Conservation (phyloP, 2,888 invertebrate genomes). For the Homarus gammarus region DNA sequence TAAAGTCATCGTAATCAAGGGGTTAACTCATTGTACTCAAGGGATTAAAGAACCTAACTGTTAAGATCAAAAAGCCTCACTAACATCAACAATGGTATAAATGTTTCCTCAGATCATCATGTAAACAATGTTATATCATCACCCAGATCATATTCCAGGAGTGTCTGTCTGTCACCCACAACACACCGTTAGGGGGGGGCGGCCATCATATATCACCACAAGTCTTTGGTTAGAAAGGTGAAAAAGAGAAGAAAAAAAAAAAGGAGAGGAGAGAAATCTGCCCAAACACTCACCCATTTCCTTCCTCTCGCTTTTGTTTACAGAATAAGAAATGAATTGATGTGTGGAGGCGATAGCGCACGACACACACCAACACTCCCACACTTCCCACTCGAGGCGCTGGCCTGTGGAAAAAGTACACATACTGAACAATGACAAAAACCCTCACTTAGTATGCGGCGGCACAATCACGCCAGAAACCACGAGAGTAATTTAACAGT, state of each 20-base stretch:
- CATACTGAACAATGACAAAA: constrained; percentile 65
- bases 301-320: constrained; percentile 61
- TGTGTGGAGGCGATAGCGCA: constrained; percentile 58
- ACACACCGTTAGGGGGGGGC: too few relatives aligned
- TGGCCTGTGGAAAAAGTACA: constrained; percentile 56
- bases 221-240: too few relatives aligned
- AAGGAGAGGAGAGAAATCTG: constrained; percentile 26
- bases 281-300: constrained; percentile 44
- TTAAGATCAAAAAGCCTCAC: too few relatives aligned
- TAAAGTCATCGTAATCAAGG: too few relatives aligned
- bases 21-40: too few relatives aligned
- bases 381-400: constrained; percentile 19
- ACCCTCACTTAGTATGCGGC: constrained; percentile 60
- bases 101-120: too few relatives aligned
- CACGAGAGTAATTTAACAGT: constrained; percentile 62
- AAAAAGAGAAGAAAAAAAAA: constrained; percentile 30
- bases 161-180: too few relatives aligned
- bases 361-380: constrained; percentile 59
- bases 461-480: constrained; percentile 66
- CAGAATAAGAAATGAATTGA: constrained; percentile 66
- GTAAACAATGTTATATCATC: too few relatives aligned
- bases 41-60: too few relatives aligned
- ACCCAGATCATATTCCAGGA: too few relatives aligned
- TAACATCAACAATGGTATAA: too few relatives aligned
- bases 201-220: too few relatives aligned